These are phyloP conservation scores for Nautilus pompilius DNA, from an alignment of 1,140 invertebrate genomes.

Conservation along the genomic window DNA sequence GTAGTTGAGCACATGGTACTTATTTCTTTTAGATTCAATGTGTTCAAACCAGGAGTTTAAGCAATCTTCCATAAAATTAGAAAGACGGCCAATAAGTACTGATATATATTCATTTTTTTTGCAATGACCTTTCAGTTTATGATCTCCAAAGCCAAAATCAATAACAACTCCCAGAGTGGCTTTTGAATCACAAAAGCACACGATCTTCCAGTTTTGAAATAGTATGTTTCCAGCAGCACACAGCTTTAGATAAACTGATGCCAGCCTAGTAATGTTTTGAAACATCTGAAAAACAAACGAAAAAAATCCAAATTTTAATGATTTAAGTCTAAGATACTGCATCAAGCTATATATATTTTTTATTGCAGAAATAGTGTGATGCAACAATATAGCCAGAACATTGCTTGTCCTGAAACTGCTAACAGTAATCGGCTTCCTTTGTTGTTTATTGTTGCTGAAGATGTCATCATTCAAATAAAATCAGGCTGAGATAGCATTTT, in stretches of 20 bases:
- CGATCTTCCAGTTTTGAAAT: constrained; percentile 35
- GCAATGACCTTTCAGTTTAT: constrained; percentile 18
- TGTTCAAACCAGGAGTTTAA: constrained; percentile 36
- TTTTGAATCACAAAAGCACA: constrained; percentile 29
- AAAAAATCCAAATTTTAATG: background rate
- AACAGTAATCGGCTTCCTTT: too few relatives aligned
- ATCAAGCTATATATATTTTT: too few relatives aligned
- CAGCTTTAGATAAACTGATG: constrained; percentile 36
- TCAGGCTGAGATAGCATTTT: too few relatives aligned
- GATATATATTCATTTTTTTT: constrained; percentile 12
- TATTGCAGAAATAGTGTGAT: too few relatives aligned
- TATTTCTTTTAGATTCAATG: constrained; percentile 27
- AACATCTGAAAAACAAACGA: constrained; percentile 32
- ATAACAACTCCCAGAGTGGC: constrained; percentile 24
- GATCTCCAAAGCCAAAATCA: constrained; percentile 25
- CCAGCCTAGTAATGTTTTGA: constrained; percentile 36
- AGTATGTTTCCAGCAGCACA: constrained; percentile 38
- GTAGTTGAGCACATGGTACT: constrained; percentile 37
- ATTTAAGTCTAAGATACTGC: background rate
- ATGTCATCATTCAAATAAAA: too few relatives aligned
- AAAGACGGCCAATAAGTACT: constrained; percentile 28
- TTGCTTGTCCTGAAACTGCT: too few relatives aligned
- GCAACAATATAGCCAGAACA: too few relatives aligned
- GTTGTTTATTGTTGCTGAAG: too few relatives aligned
- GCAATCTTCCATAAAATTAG: constrained; percentile 42